phyloP scores from a whole-genome alignment of 92 coral and sea anemone species.

The Zoanthus solanderi region DNA sequence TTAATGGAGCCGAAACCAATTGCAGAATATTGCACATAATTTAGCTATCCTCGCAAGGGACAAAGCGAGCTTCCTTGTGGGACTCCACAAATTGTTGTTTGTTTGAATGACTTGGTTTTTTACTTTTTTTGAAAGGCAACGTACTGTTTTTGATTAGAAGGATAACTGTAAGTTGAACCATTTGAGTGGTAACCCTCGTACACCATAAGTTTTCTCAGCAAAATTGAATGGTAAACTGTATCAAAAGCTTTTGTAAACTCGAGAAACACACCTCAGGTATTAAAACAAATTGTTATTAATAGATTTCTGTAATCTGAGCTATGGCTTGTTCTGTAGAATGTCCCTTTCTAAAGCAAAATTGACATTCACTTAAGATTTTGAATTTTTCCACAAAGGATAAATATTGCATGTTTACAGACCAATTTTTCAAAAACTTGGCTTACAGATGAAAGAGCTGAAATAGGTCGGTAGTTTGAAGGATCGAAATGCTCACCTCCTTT shows the following conservation, averaged over 20 bases:
- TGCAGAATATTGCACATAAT: no score
- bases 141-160: background rate
- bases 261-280: conserved; percentile 47
- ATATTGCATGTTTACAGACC: conserved; percentile 45
- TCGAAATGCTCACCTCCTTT: conserved; percentile 57
- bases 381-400: background rate
- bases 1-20: no score
- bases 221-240: conserved; percentile 28
- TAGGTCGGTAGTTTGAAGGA: conserved; percentile 67
- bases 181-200: background rate
- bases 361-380: conserved; percentile 57
- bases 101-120: background rate
- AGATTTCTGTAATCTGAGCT: conserved; percentile 57
- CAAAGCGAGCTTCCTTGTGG: conserved; percentile 1
- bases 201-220: conserved; percentile 32
- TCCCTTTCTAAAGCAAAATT: conserved; percentile 52
- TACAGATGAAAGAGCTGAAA: conserved; percentile 57
- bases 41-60: background rate
- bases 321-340: conserved; percentile 31
- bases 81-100: no score
- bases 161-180: background rate
- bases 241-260: conserved; percentile 67
- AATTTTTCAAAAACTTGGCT: conserved; percentile 59
- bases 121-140: background rate
- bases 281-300: conserved; percentile 57